Evolutionary conservation across 2,113 vertebrate species (phyloP).

Genomic region (Pimephales promelas): DNA sequence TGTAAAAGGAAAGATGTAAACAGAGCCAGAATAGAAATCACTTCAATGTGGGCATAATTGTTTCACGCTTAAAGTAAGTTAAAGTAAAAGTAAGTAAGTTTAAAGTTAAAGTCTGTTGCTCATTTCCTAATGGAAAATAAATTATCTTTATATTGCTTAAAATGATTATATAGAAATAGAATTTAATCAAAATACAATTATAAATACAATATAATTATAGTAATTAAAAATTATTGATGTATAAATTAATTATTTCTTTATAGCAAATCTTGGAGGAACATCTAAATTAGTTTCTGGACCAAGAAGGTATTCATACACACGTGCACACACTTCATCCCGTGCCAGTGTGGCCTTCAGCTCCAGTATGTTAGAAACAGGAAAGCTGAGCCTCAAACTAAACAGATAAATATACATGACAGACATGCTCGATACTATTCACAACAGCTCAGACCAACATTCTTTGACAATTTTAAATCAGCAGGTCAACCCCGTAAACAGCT

Average conservation of each 20-base stretch:
- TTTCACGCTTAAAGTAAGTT: background rate
- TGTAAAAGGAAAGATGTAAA: background rate
- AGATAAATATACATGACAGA: constrained; percentile 48
- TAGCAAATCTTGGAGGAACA: background rate
- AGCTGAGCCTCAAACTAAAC: constrained; percentile 25
- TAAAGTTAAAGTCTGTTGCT: background rate
- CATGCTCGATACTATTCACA: constrained; percentile 38
- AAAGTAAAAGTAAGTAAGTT: too few species aligned
- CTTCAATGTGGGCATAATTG: background rate
- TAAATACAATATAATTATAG: background rate
- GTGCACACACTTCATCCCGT: background rate
- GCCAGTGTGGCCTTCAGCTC: background rate
- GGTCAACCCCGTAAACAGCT: constrained; percentile 18
- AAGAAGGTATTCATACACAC: background rate
- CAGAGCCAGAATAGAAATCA: background rate
- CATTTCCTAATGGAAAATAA: background rate
- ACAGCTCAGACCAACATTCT: constrained; percentile 40
- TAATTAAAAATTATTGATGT: background rate
- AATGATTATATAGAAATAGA: too few species aligned
- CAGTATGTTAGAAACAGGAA: constrained; percentile 35
- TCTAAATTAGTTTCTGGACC: background rate
- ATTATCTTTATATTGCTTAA: background rate
- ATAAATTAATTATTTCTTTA: background rate
- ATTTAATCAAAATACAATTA: too few species aligned
- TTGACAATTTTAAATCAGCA: constrained; percentile 31